Evolutionary conservation across 2,888 invertebrate species (phyloP), one percentile per base, ranked within the genome.

Genomic region (Agrotis ipsilon): DNA sequence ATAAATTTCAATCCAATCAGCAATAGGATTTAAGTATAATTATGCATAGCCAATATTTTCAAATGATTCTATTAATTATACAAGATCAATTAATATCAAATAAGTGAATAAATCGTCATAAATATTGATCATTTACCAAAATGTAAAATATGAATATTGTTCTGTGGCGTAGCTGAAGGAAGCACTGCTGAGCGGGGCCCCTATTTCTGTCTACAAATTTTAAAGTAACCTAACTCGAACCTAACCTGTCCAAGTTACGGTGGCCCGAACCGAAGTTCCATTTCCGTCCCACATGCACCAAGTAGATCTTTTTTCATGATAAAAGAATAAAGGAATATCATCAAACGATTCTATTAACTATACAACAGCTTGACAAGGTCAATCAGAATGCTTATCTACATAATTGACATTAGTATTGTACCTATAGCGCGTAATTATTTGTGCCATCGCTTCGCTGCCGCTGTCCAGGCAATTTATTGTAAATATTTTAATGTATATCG

Each of bases 371-470:
- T 58, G 63, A 0, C 67, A 68, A 68, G 81, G 78, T 43, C 60
- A 52, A 19, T 59, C 39, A 19, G 24, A 43, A 66, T 46, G 58
- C 58, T 77, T 67, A 71, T 76, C 65, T 65, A 51, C 51, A 51
- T 72, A 60, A 75, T 80, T 58, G 65, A 63, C 63, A 55, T 55
- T n/a, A 57, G 52, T 46, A 66, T 60, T 70, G 54, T 66, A 60
- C 19, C 11, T 52, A 24, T 45, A 27, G 16, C n/a, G 6, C 32
- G 32, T 51, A 57, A 63, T 72, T 72, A 68, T 63, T 54, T 63
- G 39, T 52, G 39, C n/a, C 21, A 58, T 39, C 45, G 57, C 61
- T 49, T 49, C 32, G 24, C 13, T 51, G 43, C 18, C 7, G 32
- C 18, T 62, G 52, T 49, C 48, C 49, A 3, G 49, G 11, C 61